Conservation (phyloP, 2,797 vertebrate genomes). For the Forpus xanthops region DNA sequence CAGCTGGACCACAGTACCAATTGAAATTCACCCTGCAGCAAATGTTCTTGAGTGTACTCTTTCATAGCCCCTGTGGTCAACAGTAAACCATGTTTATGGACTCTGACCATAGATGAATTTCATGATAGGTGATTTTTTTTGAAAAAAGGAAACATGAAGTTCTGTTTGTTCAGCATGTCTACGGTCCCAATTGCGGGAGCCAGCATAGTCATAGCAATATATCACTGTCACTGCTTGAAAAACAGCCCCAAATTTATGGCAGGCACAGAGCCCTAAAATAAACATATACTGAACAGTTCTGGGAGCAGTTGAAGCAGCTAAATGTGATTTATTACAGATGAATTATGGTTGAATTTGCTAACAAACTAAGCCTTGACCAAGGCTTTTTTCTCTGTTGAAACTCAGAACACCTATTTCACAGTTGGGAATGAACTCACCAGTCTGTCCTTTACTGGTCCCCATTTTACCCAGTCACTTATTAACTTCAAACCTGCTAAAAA, state of each 20-base stretch:
- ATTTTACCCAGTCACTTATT: neutral
- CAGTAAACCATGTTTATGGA: neutral
- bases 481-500: neutral
- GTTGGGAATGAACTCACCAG: neutral
- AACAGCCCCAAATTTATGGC: constrained; percentile 37
- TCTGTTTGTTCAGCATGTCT: constrained; percentile 7
- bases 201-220: neutral
- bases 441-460: neutral
- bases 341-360: constrained; percentile 20
- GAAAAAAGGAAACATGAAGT: neutral
- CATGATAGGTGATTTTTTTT: neutral
- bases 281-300: neutral
- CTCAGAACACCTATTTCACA: neutral
- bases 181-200: neutral
- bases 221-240: constrained; percentile 5
- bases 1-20: neutral
- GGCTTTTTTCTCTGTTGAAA: neutral
- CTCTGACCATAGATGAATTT: neutral
- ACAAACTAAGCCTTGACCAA: neutral
- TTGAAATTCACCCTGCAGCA: neutral
- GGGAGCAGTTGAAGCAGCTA: neutral
- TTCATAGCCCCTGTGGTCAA: neutral
- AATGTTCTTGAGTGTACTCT: neutral
- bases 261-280: constrained; percentile 22
- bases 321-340: constrained; percentile 11